phyloP scores from a whole-genome alignment of 2,113 vertebrate genomes.

The Tympanuchus pallidicinctus region DNA sequence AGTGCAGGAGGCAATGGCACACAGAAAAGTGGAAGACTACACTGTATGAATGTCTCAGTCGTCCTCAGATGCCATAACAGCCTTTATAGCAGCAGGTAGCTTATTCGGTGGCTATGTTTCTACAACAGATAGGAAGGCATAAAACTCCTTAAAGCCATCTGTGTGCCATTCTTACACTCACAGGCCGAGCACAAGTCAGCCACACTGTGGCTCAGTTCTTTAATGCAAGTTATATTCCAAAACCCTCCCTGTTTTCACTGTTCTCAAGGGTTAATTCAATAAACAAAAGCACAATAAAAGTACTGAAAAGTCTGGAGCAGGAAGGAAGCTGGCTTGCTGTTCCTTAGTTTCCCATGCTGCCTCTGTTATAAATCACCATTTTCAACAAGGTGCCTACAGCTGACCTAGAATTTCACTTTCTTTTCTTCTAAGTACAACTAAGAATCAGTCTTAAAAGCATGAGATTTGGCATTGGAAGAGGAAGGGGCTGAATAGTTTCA shows the following conservation, averaged over 20 bases:
- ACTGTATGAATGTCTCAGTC: neutral
- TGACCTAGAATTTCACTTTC: neutral
- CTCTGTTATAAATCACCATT: neutral
- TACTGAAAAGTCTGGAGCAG: neutral
- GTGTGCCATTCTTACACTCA: neutral
- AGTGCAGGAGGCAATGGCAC: neutral
- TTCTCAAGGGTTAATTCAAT: constrained; percentile 6
- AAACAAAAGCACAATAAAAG: constrained; percentile 38
- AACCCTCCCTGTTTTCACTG: neutral
- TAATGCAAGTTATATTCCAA: neutral
- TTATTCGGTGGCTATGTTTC: neutral
- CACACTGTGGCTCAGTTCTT: neutral
- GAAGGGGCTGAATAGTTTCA: neutral
- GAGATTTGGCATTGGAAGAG: accelerated
- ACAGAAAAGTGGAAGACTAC: neutral
- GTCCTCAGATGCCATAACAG: neutral
- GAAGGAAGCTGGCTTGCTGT: constrained; percentile 46
- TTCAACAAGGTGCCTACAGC: neutral
- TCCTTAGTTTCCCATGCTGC: constrained; percentile 6
- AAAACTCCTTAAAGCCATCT: neutral
- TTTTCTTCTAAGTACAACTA: neutral
- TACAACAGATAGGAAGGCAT: neutral
- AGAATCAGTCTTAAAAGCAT: neutral
- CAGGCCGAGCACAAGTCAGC: neutral
- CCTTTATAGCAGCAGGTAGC: neutral